phyloP scores from a whole-genome alignment of 2,888 invertebrate genomes.

The Pimpla rufipes region DNA sequence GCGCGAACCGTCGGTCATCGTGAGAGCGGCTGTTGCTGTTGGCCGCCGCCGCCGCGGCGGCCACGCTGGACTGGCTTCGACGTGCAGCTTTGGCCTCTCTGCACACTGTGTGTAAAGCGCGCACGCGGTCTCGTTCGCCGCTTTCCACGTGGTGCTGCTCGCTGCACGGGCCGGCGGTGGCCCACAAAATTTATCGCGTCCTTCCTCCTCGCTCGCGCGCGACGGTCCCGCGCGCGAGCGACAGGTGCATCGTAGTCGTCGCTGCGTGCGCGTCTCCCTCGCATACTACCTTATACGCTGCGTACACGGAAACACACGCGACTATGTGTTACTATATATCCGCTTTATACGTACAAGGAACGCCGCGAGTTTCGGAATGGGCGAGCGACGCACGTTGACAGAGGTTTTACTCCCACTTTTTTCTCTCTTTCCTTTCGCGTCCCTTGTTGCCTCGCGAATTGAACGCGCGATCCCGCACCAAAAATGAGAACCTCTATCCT shows the following conservation, averaged over 20 bases:
- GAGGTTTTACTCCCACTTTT: slow-evolving; percentile 3
- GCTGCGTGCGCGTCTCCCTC: slow-evolving; percentile 13
- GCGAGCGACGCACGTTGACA: not conserved
- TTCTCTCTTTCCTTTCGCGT: not conserved
- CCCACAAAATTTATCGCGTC: slow-evolving; percentile 70
- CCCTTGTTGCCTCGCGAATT: not conserved
- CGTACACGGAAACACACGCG: not conserved
- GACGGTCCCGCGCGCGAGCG: slow-evolving; percentile 53
- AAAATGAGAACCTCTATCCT: slow-evolving; percentile 19
- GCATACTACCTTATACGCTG: slow-evolving; percentile 7
- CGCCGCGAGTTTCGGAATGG: slow-evolving; percentile 1
- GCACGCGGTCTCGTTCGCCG: slow-evolving; percentile 39
- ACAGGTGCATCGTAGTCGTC: slow-evolving; percentile 67
- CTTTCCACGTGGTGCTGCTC: slow-evolving; percentile 34
- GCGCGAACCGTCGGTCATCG: slow-evolving; percentile 65
- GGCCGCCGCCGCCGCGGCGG: not conserved
- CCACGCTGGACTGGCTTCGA: slow-evolving; percentile 16
- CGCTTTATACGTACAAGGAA: not conserved
- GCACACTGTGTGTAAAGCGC: slow-evolving; percentile 39
- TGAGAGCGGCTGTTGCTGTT: slow-evolving; percentile 50
- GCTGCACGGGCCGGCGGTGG: slow-evolving; percentile 31
- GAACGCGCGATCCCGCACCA: not conserved
- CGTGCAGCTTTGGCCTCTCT: no score
- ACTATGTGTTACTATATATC: no score
- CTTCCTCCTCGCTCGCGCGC: slow-evolving; percentile 58